These are phyloP conservation scores for Catostomus latipinnis DNA, from an alignment of 2,797 vertebrate species.

Conservation along the genomic window DNA sequence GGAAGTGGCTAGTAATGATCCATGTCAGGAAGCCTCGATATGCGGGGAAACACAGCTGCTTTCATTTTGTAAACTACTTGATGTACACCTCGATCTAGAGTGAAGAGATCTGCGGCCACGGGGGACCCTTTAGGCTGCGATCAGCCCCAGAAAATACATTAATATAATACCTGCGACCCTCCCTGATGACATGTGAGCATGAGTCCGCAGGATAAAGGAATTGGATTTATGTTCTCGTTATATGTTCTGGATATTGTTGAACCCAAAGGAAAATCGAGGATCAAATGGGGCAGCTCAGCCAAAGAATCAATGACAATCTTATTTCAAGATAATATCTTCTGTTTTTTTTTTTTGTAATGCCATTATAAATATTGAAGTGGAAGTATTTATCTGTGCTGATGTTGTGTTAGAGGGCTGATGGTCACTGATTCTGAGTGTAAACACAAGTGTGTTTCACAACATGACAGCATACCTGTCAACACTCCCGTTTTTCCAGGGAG, in stretches of 20 bases:
- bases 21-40: constrained; percentile 99
- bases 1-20: constrained; percentile 99
- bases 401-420: constrained; percentile 79
- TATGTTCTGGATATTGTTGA: constrained; percentile 12
- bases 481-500: too few species aligned
- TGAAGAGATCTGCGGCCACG: constrained; percentile 93
- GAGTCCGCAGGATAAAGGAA: constrained; percentile 45
- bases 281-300: constrained; percentile 51
- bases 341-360: constrained; percentile 68
- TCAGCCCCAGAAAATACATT: constrained; percentile 84
- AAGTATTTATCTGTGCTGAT: constrained; percentile 77
- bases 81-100: constrained; percentile 97
- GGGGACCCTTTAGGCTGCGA: constrained; percentile 92
- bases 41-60: constrained; percentile 99
- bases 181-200: constrained; percentile 5
- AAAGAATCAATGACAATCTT: constrained; percentile 71
- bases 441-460: too few species aligned
- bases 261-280: constrained; percentile 21
- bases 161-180: constrained; percentile 69
- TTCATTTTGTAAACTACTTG: constrained; percentile 99
- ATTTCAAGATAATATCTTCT: constrained; percentile 81
- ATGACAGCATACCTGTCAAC: too few species aligned
- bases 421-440: constrained; percentile 68
- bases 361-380: constrained; percentile 74
- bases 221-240: neutral